These are phyloP conservation scores for Pogonognathellus flavescens DNA, from an alignment of 1,140 invertebrate genomes.

Conservation along the genomic window DNA sequence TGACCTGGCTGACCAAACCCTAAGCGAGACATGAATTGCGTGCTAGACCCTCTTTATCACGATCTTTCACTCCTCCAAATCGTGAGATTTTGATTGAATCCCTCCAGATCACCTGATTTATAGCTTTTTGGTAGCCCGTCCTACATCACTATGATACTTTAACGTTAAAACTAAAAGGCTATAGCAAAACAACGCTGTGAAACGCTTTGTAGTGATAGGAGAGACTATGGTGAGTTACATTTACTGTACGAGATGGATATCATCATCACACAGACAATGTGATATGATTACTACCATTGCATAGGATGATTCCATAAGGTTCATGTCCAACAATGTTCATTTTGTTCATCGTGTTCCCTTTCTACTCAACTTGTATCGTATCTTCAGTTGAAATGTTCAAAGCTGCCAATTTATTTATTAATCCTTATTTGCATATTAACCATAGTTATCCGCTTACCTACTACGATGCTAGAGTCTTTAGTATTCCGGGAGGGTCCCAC, in stretches of 20 bases:
- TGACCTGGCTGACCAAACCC: slow-evolving; percentile 59
- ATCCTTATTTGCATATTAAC: slow-evolving; percentile 38
- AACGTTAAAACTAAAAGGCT: slow-evolving; percentile 10
- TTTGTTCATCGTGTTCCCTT: slow-evolving; percentile 12
- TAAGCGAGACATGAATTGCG: slow-evolving; percentile 60
- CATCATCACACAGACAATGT: background rate
- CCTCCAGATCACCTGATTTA: slow-evolving; percentile 65
- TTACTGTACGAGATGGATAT: background rate
- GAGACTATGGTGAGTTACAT: background rate
- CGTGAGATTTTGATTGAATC: slow-evolving; percentile 65
- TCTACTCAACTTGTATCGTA: background rate
- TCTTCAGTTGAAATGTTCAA: slow-evolving; percentile 13
- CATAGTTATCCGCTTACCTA: slow-evolving; percentile 30
- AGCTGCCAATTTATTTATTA: slow-evolving; percentile 50
- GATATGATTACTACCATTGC: background rate
- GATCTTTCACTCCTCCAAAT: slow-evolving; percentile 63
- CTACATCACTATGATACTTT: slow-evolving; percentile 38
- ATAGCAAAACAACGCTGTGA: background rate
- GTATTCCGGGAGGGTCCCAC: slow-evolving; percentile 39
- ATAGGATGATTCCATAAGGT: background rate
- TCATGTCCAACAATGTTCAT: background rate
- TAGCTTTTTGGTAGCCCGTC: slow-evolving; percentile 54
- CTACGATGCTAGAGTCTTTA: slow-evolving; percentile 37
- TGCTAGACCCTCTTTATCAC: slow-evolving; percentile 61
- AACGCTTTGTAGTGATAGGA: slow-evolving; percentile 2